These are phyloP conservation scores for Phoebastria nigripes DNA, from an alignment of 2,797 vertebrate species.

Conservation along the genomic window DNA sequence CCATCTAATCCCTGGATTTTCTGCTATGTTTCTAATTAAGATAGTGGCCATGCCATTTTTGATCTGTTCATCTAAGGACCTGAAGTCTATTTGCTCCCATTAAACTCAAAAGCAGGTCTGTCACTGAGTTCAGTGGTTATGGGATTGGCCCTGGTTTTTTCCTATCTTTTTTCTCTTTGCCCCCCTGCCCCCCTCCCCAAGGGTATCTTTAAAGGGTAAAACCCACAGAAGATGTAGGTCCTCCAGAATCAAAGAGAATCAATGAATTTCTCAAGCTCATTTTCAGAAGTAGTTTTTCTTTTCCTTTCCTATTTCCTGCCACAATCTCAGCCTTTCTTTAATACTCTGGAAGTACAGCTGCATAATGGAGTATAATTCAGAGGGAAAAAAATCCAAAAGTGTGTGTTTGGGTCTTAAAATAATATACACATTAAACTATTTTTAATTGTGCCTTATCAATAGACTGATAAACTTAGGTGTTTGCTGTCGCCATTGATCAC, in stretches of 20 bases:
- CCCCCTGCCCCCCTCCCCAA: too few species aligned
- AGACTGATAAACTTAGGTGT: neutral
- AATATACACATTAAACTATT: neutral
- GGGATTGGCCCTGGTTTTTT: neutral
- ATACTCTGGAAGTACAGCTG: neutral
- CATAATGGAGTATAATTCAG: neutral
- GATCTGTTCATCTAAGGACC: neutral
- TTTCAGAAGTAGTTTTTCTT: neutral
- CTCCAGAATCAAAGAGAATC: neutral
- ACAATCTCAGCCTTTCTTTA: neutral
- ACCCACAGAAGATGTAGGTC: neutral
- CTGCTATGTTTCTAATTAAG: neutral
- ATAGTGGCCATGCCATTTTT: neutral
- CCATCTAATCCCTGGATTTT: neutral
- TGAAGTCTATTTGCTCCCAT: neutral
- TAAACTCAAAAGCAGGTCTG: neutral
- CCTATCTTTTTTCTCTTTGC: neutral
- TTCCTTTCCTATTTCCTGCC: neutral
- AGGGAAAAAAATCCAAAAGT: too few species aligned
- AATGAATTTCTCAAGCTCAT: neutral
- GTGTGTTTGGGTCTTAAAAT: neutral
- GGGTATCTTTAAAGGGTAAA: neutral
- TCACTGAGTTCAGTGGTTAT: neutral
- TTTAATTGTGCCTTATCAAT: constrained; percentile 1
- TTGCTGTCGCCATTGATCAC: constrained; percentile 16